Percentiles rank a stretch among this genome's conserved stretches.
Conservation (phyloP, 1,140 invertebrate genomes). For the Drosophila arawakana region DNA sequence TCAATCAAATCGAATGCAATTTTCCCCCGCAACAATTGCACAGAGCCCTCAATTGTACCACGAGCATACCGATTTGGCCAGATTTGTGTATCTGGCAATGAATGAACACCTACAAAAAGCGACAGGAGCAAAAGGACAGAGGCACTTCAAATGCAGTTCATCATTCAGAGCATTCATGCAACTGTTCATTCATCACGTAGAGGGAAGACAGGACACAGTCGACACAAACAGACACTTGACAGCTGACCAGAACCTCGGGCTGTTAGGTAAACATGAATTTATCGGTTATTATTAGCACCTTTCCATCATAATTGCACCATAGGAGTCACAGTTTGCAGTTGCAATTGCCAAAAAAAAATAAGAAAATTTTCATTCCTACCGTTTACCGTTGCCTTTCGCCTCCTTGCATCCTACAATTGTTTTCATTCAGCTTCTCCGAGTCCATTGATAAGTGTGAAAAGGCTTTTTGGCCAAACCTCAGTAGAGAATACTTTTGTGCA, state of each 20-base stretch:
- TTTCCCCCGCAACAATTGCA: constrained; percentile 36
- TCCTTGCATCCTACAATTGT: constrained; percentile 36
- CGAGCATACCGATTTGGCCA: not conserved
- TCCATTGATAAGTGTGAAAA: constrained; percentile 75
- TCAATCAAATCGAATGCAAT: constrained; percentile 61
- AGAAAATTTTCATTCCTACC: constrained; percentile 53
- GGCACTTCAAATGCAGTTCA: constrained; percentile 47
- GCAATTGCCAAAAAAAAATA: not conserved
- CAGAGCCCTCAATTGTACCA: too few species aligned
- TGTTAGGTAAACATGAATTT: constrained; percentile 83
- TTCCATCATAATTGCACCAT: constrained; percentile 78
- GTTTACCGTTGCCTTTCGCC: constrained; percentile 25
- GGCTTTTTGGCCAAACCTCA: constrained; percentile 59
- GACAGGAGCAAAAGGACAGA: constrained; percentile 12
- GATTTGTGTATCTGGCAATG: constrained; percentile 13
- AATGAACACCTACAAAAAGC: constrained; percentile 58
- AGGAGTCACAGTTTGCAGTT: constrained; percentile 56
- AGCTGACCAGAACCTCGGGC: constrained; percentile 66
- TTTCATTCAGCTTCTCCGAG: constrained; percentile 15
- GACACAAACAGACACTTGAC: constrained; percentile 61
- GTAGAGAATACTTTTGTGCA: constrained; percentile 37
- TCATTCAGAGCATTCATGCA: constrained; percentile 55
- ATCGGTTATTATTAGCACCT: constrained; percentile 83
- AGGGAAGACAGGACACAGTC: not conserved
- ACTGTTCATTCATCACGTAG: constrained; percentile 22